These are phyloP conservation scores for Syritta pipiens DNA, from an alignment of 2,888 invertebrate genomes.

Conservation along the genomic window DNA sequence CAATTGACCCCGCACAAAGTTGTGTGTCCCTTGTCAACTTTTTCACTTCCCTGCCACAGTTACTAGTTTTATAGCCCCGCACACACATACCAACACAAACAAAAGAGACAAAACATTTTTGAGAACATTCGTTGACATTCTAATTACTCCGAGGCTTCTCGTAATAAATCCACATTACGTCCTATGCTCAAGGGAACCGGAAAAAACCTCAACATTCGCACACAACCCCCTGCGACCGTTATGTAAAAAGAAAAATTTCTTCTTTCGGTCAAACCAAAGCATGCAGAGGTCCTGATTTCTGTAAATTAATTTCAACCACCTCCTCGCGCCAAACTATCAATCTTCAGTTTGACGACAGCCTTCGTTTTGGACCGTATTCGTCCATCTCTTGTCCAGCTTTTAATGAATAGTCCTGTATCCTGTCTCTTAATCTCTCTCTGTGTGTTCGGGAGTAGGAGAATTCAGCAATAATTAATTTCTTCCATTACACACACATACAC, in stretches of 20 bases:
- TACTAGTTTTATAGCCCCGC: background rate
- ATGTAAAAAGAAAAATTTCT: conserved; percentile 53
- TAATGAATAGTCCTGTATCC: conserved; percentile 47
- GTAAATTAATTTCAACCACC: conserved; percentile 61
- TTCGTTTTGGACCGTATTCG: background rate
- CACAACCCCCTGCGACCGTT: conserved; percentile 32
- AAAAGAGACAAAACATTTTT: conserved; percentile 18
- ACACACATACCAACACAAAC: background rate
- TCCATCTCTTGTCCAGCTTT: conserved; percentile 29
- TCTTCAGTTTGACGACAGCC: conserved; percentile 67
- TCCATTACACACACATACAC: conserved; percentile 1
- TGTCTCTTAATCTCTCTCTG: conserved; percentile 5
- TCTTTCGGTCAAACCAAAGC: conserved; percentile 58
- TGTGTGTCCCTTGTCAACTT: background rate
- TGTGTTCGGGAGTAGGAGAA: conserved; percentile 25
- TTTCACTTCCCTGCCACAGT: background rate
- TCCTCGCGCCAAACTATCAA: conserved; percentile 70
- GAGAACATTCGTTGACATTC: conserved; percentile 60
- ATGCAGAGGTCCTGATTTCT: conserved; percentile 60
- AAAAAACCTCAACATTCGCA: conserved; percentile 52
- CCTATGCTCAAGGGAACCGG: conserved; percentile 54
- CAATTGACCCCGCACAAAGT: conserved; percentile 11
- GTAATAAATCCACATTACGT: conserved; percentile 65
- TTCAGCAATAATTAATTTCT: conserved; percentile 62
- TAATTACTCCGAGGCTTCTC: conserved; percentile 49